Base-by-base conservation (phyloP, 2,888 invertebrate species). In the Steinernema scapterisci region DNA sequence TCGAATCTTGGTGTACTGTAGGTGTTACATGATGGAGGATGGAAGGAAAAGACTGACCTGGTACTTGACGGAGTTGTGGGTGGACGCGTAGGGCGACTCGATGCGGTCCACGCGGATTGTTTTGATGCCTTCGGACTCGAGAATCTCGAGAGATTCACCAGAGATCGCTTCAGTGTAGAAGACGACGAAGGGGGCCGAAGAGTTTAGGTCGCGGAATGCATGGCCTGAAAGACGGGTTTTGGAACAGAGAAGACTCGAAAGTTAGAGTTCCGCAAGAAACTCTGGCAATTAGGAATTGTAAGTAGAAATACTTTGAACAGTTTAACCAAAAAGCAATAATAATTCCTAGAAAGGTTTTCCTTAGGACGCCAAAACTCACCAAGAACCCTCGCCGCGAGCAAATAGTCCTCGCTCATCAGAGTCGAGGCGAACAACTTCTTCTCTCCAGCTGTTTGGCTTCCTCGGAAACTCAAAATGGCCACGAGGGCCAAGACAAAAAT, bases 1-100 rank as follows among this genome's bases (percentile, higher is more conserved):
- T 1, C 79, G 79, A 23, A 83, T 82, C 77, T 85, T 85, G 16
- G 84, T 84, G 75, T 85, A 85, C 84, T 85, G 74, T 71, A 84
- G 78, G 54, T 31, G 71, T 38, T 38, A 31, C 5, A 31, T 38
- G 27, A 51, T 6, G 27, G 46, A 46, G 13, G 51, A 16, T 44
- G 73, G 51, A 19, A 73, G 38, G 21, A 11, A 11, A 23, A 48
- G 44, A 54, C 77, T 70, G 27, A 83, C 85, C 79, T 84, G 83
- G 73, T 77, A 85, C 56, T 84, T 84, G 16, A 77, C 78, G 5
- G 79, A 81, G 46, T 54, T 75, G 48, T 85, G 84, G 7, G 82
- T 83, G 11, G 48, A 71, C 0, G 78, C 72, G 63, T 79, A 83
- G 1, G 85, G 84, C 0, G 84, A 83, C 72, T 84, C 83, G 46